Base-by-base conservation (phyloP, 2,888 invertebrate genomes). In the Endotricha flammealis region DNA sequence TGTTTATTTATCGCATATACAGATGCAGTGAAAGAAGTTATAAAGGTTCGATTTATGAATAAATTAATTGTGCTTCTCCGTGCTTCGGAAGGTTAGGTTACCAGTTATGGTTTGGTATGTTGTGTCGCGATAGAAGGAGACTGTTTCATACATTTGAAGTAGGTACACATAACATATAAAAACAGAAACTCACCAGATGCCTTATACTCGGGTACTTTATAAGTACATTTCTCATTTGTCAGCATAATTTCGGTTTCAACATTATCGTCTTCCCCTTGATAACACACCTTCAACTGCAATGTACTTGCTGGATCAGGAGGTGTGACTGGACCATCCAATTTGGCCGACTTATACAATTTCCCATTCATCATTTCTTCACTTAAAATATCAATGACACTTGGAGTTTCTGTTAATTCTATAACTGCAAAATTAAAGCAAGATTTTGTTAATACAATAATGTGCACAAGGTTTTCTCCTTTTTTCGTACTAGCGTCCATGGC, bases 401-500 rank as follows among this genome's bases (percentile, higher is more conserved):
- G 79, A 17, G 86, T 85, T 57, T 91, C 91, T 1, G 90, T 88
- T 29, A 90, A 48, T 64, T 92, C 91, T 41, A 92, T 91, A 25
- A 92, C 91, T 91, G 74, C 16, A 24, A 31, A 41, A 7, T 4
- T n/a, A 10, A 34, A 27, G 12, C 13, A 12, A 14, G 5, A 13
- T 5, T 9, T n/a, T n/a, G n/a, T n/a, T n/a, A n/a, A n/a, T n/a
- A n/a, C n/a, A n/a, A n/a, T n/a, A n/a, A n/a, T n/a, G n/a, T n/a
- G n/a, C n/a, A n/a, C n/a, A n/a, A n/a, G n/a, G n/a, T n/a, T n/a
- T n/a, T n/a, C n/a, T n/a, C n/a, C n/a, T n/a, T n/a, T n/a, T n/a
- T n/a, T n/a, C n/a, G n/a, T n/a, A n/a, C n/a, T n/a, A n/a, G n/a
- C n/a, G n/a, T n/a, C n/a, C n/a, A n/a, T n/a, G n/a, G n/a, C n/a